Evolutionary conservation across 2,113 vertebrate species (phyloP).

Genomic region (Oreochromis aureus): DNA sequence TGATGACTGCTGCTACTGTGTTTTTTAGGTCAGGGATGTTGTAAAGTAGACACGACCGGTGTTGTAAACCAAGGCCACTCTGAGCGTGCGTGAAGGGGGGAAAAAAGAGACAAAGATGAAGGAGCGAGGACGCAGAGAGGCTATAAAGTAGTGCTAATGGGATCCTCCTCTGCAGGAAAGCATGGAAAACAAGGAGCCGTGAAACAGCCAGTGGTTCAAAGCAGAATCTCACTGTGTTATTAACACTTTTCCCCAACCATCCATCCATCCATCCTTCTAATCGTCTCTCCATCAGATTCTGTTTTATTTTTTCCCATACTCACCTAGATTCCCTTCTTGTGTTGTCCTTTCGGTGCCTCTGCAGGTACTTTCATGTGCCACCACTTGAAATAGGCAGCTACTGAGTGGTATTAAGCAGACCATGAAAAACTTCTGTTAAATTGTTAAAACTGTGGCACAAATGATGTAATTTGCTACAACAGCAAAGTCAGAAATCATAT

Average conservation of each 20-base stretch:
- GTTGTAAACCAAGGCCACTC: slow-evolving; percentile 8
- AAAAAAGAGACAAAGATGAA: slow-evolving; percentile 5
- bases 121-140: not conserved
- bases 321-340: not conserved
- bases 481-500: not conserved
- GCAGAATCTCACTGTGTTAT: slow-evolving; percentile 27
- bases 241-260: not conserved
- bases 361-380: not conserved
- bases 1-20: slow-evolving; percentile 43
- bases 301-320: not conserved
- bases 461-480: not conserved
- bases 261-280: not conserved
- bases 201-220: slow-evolving; percentile 25
- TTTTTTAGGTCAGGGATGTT: slow-evolving; percentile 33
- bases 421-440: not conserved
- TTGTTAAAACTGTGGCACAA: not conserved
- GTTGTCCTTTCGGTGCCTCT: not conserved
- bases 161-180: slow-evolving; percentile 34
- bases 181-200: slow-evolving; percentile 48
- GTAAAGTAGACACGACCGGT: slow-evolving; percentile 28
- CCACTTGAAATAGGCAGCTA: slow-evolving; percentile 6
- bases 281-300: not conserved
- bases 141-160: slow-evolving; percentile 34
- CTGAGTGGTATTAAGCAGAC: not conserved
- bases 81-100: not conserved